These are phyloP conservation scores for Chauna torquata DNA, from an alignment of 2,113 vertebrate genomes.

Conservation along the genomic window DNA sequence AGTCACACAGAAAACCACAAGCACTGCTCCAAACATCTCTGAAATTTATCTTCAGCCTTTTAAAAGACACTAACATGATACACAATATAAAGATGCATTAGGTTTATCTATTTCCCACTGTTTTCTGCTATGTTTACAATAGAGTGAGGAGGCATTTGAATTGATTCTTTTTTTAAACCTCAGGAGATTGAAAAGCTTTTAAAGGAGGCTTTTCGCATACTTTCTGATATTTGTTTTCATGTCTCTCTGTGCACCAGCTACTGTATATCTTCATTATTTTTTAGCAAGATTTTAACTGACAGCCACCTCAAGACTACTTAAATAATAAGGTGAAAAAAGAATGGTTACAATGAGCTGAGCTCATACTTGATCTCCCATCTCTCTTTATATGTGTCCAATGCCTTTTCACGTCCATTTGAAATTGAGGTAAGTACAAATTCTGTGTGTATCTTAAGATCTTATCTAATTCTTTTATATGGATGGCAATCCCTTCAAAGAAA, in stretches of 20 bases:
- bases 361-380: neutral
- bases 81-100: conserved; percentile 3
- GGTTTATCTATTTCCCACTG: neutral
- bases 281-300: conserved; percentile 2
- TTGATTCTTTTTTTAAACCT: conserved; percentile 31
- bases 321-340: conserved; percentile 24
- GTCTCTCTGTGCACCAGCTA: neutral
- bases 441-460: neutral
- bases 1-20: neutral
- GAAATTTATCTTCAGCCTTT: neutral
- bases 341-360: neutral
- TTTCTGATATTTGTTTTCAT: conserved; percentile 51
- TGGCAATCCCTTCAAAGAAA: neutral
- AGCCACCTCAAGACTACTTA: neutral
- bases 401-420: neutral
- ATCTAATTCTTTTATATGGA: neutral
- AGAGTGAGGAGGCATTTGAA: neutral
- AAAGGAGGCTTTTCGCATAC: conserved; percentile 47
- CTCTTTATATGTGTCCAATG: neutral
- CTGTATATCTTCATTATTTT: conserved; percentile 30
- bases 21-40: neutral
- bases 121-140: neutral
- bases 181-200: conserved; percentile 61
- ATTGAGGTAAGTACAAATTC: neutral
- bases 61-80: neutral